Evolutionary conservation across 2,797 vertebrate species (phyloP).

Genomic region (Neolamprologus multifasciatus): DNA sequence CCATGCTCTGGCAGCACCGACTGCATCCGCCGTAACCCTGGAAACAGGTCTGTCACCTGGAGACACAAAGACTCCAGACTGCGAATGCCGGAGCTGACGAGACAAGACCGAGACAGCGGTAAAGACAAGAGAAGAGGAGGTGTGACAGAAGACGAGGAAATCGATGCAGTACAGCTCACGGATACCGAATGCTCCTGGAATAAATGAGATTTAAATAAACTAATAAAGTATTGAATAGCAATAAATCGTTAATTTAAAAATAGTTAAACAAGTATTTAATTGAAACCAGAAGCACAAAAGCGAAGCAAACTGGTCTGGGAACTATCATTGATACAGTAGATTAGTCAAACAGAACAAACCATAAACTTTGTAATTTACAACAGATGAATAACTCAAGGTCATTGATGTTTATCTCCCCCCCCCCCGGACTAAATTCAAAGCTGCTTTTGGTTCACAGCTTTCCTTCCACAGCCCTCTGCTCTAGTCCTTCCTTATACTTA

Average conservation of each 20-base stretch:
- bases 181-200: not conserved
- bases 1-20: slow-evolving; percentile 90
- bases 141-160: not conserved
- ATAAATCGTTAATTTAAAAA: fast-evolving
- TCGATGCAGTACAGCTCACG: not conserved
- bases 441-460: not conserved
- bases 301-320: not conserved
- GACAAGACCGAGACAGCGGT: not conserved
- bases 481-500: not conserved
- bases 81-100: slow-evolving; percentile 67
- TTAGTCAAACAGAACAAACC: not conserved
- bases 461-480: not conserved
- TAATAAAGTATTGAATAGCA: not conserved
- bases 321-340: not conserved
- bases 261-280: not conserved
- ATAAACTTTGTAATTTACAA: not conserved
- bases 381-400: not conserved
- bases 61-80: slow-evolving; percentile 91
- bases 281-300: not conserved
- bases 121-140: not conserved
- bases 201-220: not conserved
- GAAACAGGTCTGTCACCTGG: slow-evolving; percentile 91
- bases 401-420: not conserved
- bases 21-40: slow-evolving; percentile 85
- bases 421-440: not conserved